These are phyloP conservation scores for Peromyscus californicus DNA, from an alignment of 2,113 vertebrate species.

Conservation along the genomic window DNA sequence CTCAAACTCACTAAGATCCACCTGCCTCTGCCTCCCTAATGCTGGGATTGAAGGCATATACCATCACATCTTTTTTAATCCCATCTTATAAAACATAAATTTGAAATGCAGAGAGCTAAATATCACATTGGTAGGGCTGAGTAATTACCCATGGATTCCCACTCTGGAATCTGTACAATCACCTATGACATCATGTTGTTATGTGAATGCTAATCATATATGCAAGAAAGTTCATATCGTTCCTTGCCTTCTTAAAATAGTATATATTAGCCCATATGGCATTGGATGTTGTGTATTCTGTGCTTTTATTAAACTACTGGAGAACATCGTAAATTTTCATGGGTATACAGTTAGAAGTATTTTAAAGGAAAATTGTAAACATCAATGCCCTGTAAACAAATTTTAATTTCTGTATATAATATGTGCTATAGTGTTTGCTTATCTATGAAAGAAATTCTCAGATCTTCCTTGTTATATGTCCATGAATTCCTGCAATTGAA, in stretches of 20 bases:
- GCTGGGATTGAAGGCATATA: no score
- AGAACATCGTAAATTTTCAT: background rate
- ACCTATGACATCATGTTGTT: background rate
- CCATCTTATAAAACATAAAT: background rate
- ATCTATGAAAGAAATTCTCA: background rate
- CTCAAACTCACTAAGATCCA: no score
- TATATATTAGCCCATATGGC: background rate
- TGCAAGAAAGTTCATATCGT: background rate
- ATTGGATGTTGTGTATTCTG: background rate
- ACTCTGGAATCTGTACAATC: background rate
- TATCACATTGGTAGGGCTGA: no score
- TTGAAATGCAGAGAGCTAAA: background rate
- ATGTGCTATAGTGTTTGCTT: background rate
- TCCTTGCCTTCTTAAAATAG: background rate
- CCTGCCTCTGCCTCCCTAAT: no score
- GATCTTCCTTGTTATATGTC: background rate
- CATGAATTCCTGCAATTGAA: background rate
- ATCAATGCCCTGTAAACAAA: background rate
- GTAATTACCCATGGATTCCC: background rate
- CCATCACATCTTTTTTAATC: background rate
- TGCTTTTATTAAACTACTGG: background rate
- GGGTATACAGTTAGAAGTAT: background rate
- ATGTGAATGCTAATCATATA: background rate
- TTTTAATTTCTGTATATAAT: background rate
- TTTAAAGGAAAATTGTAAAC: background rate